These are phyloP conservation scores for Mormyrus lacerda DNA, from an alignment of 2,113 vertebrate genomes.

Conservation along the genomic window DNA sequence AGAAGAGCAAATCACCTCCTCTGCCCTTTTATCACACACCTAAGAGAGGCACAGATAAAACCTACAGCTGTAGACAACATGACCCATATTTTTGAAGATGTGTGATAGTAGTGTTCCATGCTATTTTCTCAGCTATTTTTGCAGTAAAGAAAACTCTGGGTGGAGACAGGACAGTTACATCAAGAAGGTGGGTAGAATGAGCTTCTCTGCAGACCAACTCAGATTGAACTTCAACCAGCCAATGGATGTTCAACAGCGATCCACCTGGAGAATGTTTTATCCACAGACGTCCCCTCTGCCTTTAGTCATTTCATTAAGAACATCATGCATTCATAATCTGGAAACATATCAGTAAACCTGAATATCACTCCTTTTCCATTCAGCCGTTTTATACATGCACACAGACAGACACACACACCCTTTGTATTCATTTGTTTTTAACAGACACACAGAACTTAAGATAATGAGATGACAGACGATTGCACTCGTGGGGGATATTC, in stretches of 20 bases:
- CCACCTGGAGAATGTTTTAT: not conserved
- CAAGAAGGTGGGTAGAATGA: not conserved
- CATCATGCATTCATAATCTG: not conserved
- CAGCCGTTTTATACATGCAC: not conserved
- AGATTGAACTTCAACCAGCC: not conserved
- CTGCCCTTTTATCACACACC: conserved; percentile 95
- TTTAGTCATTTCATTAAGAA: not conserved
- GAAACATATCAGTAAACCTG: not conserved
- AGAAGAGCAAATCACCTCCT: conserved; percentile 68
- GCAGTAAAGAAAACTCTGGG: not conserved
- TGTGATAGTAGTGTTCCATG: not conserved
- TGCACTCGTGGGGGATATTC: conserved; percentile 24
- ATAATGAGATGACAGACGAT: conserved; percentile 37
- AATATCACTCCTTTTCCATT: not conserved
- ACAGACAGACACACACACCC: conserved; percentile 2
- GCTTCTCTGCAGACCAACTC: not conserved
- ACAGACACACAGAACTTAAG: conserved; percentile 4
- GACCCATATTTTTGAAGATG: not conserved
- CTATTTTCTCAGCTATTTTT: not conserved
- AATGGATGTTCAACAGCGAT: not conserved
- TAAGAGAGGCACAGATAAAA: conserved; percentile 42
- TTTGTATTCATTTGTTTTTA: not conserved
- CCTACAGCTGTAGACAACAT: not conserved
- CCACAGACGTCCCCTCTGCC: not conserved
- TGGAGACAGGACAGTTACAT: not conserved